Base-by-base conservation (phyloP, 2,113 vertebrate species). In the Garra rufa region DNA sequence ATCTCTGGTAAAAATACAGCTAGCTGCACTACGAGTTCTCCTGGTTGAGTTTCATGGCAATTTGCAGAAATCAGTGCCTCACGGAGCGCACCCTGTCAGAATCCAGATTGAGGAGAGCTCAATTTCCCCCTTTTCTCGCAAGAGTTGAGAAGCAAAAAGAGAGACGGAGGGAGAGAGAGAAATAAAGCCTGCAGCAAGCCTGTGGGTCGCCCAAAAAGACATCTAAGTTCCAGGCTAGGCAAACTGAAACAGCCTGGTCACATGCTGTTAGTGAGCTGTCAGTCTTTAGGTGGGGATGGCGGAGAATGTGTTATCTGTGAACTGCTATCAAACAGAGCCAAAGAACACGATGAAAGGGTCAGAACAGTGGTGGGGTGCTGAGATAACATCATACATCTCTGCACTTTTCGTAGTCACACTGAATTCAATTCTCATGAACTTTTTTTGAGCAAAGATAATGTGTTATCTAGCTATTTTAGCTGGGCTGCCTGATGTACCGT, bases 1-100 rank as follows among this genome's bases (percentile, higher is more conserved):
- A 21, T 21, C 19, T 9, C 52, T 21, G 17, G 6, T 21, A 21
- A 69, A 69, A 69, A 69, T 9, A 71, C 24, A 2, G 69, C 38
- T 14, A 24, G n/a, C 70, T 73, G 41, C 69, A 71, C 75, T 24
- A 52, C 14, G 3, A 41, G 75, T 77, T 77, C 44, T 50, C 17
- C 34, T 59, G 21, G 52, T 57, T 46, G 77, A 55, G 30, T 34
- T 48, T 80, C 79, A 76, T 41, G 19, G 57, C 83, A 77, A 86
- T 86, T 82, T 89, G 75, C 84, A 34, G 75, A 89, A 90, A 85
- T 84, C 84, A 82, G 76, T 30, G 19, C 73, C 10, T 30, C 46
- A n/a, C 61, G 43, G 71, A 85, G 73, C 0, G 9, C 48, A 67
- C 67, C 28, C 21, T 63, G 50, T 50, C 57, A 43, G 83, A 81